Evolutionary conservation across 2,113 vertebrate genomes (phyloP), one percentile per base, ranked within the genome.

Genomic region (Empidonax traillii): DNA sequence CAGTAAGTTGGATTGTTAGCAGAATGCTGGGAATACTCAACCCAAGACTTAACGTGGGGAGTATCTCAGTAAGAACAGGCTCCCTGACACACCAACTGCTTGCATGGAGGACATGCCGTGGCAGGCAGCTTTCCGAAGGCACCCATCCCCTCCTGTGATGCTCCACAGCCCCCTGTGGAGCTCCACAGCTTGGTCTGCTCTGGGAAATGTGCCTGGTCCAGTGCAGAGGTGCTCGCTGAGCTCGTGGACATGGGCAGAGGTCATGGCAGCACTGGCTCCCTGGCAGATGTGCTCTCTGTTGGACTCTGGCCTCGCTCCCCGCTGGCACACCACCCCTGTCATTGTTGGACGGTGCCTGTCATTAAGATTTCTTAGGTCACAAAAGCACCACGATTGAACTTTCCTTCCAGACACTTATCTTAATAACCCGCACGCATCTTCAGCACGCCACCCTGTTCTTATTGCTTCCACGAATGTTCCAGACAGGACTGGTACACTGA

Each of bases 321-420:
- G 3, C 76, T 69, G 68, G 41, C 93, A 81, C 25, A 39, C 67
- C 39, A 7, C 10, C 63, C 4, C 6, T 21, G 61, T 14, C 5
- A 0, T 21, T 46, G 19, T 59, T 24, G 8, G 61, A 35, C 3
- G 61, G 56, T 22, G 67, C 83, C 83, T 0, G 5, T 69, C 87
- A 61, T 16, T 2, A 35, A 33, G 61, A 10, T 5, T 33, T 85
- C 87, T 73, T 17, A 37, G 53, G 81, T 23, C 91, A 85, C 85
- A 75, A 87, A 66, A 85, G 66, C 66, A 35, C 77, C 0, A 3
- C 0, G 5, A 35, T 0, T 73, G 85, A 94, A 82, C 78, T 88
- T 65, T 46, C 75, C 71, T 76, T 85, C 47, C 61, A 84, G 91
- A 87, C 56, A 3, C 39, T 91, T 82, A 79, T 66, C 94, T 94